Conservation (phyloP, 2,797 vertebrate genomes). For the Xenentodon cancila region DNA sequence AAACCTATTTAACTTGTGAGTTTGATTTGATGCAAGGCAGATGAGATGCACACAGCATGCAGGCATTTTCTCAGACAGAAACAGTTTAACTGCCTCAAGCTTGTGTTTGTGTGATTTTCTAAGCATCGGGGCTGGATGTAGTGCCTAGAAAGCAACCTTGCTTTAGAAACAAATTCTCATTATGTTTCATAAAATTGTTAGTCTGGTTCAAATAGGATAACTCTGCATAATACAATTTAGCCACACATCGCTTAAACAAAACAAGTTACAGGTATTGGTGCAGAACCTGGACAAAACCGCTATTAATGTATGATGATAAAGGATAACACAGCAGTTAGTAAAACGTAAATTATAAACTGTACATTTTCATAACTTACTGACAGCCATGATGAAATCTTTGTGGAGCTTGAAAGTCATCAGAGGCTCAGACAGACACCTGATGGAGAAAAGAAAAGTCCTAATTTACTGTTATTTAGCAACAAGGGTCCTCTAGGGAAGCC, state of each 20-base stretch:
- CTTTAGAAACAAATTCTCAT: background rate
- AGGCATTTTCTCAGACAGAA: constrained; percentile 14
- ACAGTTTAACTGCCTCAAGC: constrained; percentile 17
- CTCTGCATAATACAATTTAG: constrained; percentile 1
- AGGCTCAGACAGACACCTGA: constrained; percentile 93
- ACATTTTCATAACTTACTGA: constrained; percentile 88
- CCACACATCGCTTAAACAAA: background rate
- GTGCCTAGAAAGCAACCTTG: background rate
- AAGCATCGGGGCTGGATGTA: background rate
- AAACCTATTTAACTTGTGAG: constrained; percentile 11
- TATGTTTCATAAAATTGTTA: background rate
- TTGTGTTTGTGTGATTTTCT: constrained; percentile 11
- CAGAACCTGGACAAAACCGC: background rate
- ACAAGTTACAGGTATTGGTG: background rate
- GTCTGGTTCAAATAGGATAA: constrained; percentile 1
- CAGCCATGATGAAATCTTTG: constrained; percentile 96
- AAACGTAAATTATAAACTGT: background rate
- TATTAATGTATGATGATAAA: background rate
- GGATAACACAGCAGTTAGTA: background rate
- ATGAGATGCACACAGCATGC: background rate
- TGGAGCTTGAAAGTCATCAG: constrained; percentile 96
- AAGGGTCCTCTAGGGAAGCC: constrained; percentile 26
- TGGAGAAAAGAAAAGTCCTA: constrained; percentile 37
- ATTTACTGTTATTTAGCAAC: constrained; percentile 43
- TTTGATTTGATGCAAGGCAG: constrained; percentile 4